Evolutionary conservation across 1,140 invertebrate species (phyloP).

Genomic region (Heliconius congener): DNA sequence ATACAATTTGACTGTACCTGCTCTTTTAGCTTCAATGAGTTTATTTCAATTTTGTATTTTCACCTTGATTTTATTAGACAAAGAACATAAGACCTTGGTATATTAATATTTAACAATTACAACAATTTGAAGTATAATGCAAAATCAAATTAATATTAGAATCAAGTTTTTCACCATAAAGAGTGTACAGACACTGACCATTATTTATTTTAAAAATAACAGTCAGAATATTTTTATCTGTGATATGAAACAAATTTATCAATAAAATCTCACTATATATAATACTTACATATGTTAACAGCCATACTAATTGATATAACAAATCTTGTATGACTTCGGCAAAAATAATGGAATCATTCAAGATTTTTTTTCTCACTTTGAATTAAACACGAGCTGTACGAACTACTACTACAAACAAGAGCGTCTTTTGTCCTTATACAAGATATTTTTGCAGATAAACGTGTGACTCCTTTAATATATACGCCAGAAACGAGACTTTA

Average conservation of each 20-base stretch:
- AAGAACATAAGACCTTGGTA: background rate
- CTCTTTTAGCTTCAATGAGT: background rate
- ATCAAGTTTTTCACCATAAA: too few species aligned
- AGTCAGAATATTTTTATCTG: background rate
- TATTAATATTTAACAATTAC: background rate
- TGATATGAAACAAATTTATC: background rate
- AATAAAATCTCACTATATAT: background rate
- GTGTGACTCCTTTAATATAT: background rate
- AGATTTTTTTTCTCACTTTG: slow-evolving; percentile 7
- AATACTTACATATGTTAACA: slow-evolving; percentile 36
- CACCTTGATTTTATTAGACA: background rate
- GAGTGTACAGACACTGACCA: background rate
- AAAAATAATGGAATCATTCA: slow-evolving; percentile 9
- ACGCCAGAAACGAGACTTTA: slow-evolving; percentile 14
- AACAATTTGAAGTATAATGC: background rate
- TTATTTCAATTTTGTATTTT: background rate
- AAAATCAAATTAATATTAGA: background rate
- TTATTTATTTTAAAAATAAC: background rate
- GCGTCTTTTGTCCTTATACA: slow-evolving; percentile 1
- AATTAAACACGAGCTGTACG: background rate
- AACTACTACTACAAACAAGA: background rate
- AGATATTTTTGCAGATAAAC: background rate
- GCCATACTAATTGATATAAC: slow-evolving; percentile 30
- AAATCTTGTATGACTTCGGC: slow-evolving; percentile 8
- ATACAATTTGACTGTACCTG: slow-evolving; percentile 8